Evolutionary conservation across 2,888 invertebrate genomes (phyloP), one percentile per base, ranked within the genome.

Genomic region (Drosophila austrosaltans): DNA sequence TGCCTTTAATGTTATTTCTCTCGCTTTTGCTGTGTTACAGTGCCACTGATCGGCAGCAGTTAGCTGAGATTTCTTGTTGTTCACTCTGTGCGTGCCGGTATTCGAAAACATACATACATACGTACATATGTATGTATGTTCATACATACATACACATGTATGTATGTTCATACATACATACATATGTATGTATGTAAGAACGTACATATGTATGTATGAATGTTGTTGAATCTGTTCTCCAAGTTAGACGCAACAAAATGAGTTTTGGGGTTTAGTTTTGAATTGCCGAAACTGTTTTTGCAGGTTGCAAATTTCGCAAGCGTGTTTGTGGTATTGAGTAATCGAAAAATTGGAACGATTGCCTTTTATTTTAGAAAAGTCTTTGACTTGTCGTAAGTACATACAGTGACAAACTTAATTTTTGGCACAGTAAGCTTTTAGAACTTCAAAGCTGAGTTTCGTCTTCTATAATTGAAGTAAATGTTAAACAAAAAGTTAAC

Each of bases 261-360:
- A 53, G 53, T 60, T 44, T 60, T 48, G 48, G 25, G 39, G 28
- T 32, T 20, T 6, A 30, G 44, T 60, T 32, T 36, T 8, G 61
- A 61, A 32, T 53, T 61, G 61, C 10, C 48, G 48, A 61, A 61
- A 61, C 61, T 58, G 53, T 71, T 71, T 71, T 71, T 72, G 72
- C 70, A 72, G 63, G 71, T 71, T 70, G 72, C 72, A 71, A 58
- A 63, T 63, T 70, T 57, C 63, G 39, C 36, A 65, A 53, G 72
- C 64, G 22, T 48, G 48, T 25, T 10, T 48, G 58, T 28, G 53
- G 16, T 16, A 53, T 71, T 71, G 59, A 53, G 70, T 72, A 70
- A 70, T 59, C 64, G 72, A 59, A 54, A 59, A 71, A 70, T 28
- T 64, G 54, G 39, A 59, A 63, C 63, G 63, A 56, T 57, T 62